These are phyloP conservation scores for Sarotherodon lohbergeri DNA, from an alignment of 2,113 vertebrate species.

Conservation along the genomic window DNA sequence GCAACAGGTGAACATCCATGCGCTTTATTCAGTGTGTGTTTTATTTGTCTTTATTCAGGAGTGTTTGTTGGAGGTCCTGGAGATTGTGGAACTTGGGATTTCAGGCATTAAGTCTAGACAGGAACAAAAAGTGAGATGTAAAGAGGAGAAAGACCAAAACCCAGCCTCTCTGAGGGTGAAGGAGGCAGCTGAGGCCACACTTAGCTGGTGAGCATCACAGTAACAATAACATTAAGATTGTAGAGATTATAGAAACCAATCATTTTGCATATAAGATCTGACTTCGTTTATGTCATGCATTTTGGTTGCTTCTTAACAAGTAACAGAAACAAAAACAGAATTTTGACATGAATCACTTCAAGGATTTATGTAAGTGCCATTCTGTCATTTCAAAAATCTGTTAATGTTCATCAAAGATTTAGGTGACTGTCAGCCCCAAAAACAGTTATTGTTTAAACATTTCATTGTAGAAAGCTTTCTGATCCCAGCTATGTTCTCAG, in stretches of 20 bases:
- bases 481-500: conserved; percentile 76
- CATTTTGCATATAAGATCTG: background rate
- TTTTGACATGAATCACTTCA: background rate
- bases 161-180: conserved; percentile 93
- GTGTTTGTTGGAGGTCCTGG: conserved; percentile 87
- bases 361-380: background rate
- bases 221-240: background rate
- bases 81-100: conserved; percentile 92
- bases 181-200: conserved; percentile 89
- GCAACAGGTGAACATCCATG: background rate
- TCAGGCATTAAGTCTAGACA: conserved; percentile 88
- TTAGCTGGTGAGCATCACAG: conserved; percentile 80
- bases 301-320: background rate
- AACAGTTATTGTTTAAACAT: conserved; percentile 72
- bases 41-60: conserved; percentile 70
- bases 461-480: conserved; percentile 91
- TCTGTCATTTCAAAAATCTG: background rate
- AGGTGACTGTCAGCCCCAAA: background rate
- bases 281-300: background rate
- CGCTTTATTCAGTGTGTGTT: background rate
- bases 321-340: background rate
- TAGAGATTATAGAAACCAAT: background rate
- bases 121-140: conserved; percentile 86
- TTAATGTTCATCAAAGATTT: background rate
- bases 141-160: conserved; percentile 89